Percentiles rank a stretch among this genome's conserved stretches.
These are phyloP conservation scores for Colossoma macropomum DNA, from an alignment of 2,113 vertebrate species.

Conservation along the genomic window DNA sequence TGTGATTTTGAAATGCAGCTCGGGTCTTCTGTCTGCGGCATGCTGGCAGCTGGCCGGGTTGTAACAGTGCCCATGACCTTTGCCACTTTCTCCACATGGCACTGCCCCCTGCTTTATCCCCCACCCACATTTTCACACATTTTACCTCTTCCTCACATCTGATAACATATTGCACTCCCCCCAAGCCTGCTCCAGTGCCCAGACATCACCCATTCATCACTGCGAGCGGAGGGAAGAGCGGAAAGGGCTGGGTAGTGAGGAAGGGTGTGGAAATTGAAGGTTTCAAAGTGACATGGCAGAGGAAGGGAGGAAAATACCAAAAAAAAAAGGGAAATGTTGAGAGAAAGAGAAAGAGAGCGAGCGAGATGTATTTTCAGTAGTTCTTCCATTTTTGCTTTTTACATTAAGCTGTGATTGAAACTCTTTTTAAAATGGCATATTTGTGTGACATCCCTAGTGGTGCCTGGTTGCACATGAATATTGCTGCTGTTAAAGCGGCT, in stretches of 20 bases:
- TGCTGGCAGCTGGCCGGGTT: constrained; percentile 23
- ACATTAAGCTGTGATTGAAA: constrained; percentile 57
- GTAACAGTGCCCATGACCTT: constrained; percentile 37
- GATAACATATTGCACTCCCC: constrained; percentile 70
- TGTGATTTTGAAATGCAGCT: constrained; percentile 16
- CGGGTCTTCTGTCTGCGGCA: constrained; percentile 6
- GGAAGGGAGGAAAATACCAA: constrained; percentile 29
- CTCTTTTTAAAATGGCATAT: constrained; percentile 49
- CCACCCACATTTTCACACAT: constrained; percentile 24
- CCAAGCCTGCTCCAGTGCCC: constrained; percentile 64
- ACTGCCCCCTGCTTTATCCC: constrained; percentile 69
- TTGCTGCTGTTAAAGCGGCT: constrained; percentile 60
- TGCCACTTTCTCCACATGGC: constrained; percentile 55
- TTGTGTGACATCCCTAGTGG: constrained; percentile 48
- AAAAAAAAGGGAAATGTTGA: constrained; percentile 23
- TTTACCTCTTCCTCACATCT: constrained; percentile 59
- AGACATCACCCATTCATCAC: constrained; percentile 74
- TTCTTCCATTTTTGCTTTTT: constrained; percentile 32
- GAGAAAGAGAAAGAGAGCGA: constrained; percentile 32
- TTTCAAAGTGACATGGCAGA: constrained; percentile 37
- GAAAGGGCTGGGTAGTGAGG: not conserved
- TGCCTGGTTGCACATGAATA: constrained; percentile 49
- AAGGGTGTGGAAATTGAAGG: constrained; percentile 20
- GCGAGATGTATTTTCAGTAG: constrained; percentile 19
- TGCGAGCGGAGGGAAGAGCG: not conserved